Evolutionary conservation across 2,888 invertebrate genomes (phyloP), one percentile per base, ranked within the genome.

Genomic region (Operophtera brumata): DNA sequence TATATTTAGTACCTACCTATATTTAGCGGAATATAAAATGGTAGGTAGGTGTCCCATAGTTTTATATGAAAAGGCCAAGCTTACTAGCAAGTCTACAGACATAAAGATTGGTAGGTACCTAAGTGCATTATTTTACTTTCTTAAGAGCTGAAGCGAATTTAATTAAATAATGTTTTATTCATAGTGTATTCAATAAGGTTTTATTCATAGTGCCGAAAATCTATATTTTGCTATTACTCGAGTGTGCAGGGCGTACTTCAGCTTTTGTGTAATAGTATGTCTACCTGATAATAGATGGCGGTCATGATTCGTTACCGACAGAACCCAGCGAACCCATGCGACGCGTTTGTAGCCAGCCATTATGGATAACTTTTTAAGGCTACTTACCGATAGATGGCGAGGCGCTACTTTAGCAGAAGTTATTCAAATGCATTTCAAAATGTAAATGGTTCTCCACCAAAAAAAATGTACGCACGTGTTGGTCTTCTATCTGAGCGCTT

Each of bases 251-350:
- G 41, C 8, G 14, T 11, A 34, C 20, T 12, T 34, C 11, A 12
- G 46, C 40, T 35, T 39, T 49, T 20, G 12, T 49, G 8, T 14
- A 49, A 3, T 59, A 47, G 32, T 59, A 20, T 6, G 46, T 36
- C 78, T 77, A 76, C 58, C 70, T 51, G 9, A 51, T 47, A 55
- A 58, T 45, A 84, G 85, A 79, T 80, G 74, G 67, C 74, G 59
- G 12, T 11, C 7, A 20, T 3, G 5, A 3, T 4, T 8, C 4
- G 7, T 44, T 44, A 48, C 47, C 43, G 39, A 48, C 47, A 30
- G 37, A 55, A 49, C 40, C 46, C 12, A 28, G 20, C 44, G 70
- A 68, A 70, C 50, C 65, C 32, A 11, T 0, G 53, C 73, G 73
- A 73, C 73, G 71, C 64, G 61, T 13, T 36, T 39, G 11, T 5